Evolutionary conservation across 2,113 vertebrate species (phyloP).

Genomic region (Antigone vipio): DNA sequence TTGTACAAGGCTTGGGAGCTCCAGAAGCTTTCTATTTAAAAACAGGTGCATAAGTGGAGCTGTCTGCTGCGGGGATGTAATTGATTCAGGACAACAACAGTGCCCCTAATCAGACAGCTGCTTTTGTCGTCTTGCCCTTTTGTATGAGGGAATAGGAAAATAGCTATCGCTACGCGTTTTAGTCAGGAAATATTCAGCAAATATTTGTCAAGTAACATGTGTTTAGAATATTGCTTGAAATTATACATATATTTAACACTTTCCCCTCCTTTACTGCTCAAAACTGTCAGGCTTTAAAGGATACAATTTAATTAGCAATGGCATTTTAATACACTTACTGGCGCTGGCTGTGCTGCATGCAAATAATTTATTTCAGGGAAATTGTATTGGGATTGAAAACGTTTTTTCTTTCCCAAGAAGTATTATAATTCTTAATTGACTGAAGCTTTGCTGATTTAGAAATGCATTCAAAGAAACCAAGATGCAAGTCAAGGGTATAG

Average conservation of each 20-base stretch:
- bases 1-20: background rate
- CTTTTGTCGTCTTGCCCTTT: slow-evolving; percentile 50
- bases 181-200: slow-evolving; percentile 34
- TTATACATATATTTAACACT: slow-evolving; percentile 3
- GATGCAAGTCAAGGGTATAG: slow-evolving; percentile 7
- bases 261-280: background rate
- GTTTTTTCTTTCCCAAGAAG: slow-evolving; percentile 15
- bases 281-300: slow-evolving; percentile 4
- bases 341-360: slow-evolving; percentile 1
- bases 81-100: slow-evolving; percentile 48
- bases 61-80: slow-evolving; percentile 24
- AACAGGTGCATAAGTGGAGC: slow-evolving; percentile 59
- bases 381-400: slow-evolving; percentile 21
- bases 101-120: slow-evolving; percentile 59
- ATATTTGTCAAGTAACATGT: slow-evolving; percentile 29
- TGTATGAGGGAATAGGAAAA: slow-evolving; percentile 56
- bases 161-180: slow-evolving; percentile 24
- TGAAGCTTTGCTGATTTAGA: slow-evolving; percentile 28
- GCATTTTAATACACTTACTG: slow-evolving; percentile 17
- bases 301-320: slow-evolving; percentile 1
- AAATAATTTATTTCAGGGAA: slow-evolving; percentile 10
- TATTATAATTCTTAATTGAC: slow-evolving; percentile 49
- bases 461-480: slow-evolving; percentile 46
- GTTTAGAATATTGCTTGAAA: slow-evolving; percentile 1
- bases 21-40: slow-evolving; percentile 49